Percentiles rank a stretch among this genome's conserved stretches.
These are phyloP conservation scores for Eurystomus gularis DNA, from an alignment of 2,113 vertebrate species.

Conservation along the genomic window DNA sequence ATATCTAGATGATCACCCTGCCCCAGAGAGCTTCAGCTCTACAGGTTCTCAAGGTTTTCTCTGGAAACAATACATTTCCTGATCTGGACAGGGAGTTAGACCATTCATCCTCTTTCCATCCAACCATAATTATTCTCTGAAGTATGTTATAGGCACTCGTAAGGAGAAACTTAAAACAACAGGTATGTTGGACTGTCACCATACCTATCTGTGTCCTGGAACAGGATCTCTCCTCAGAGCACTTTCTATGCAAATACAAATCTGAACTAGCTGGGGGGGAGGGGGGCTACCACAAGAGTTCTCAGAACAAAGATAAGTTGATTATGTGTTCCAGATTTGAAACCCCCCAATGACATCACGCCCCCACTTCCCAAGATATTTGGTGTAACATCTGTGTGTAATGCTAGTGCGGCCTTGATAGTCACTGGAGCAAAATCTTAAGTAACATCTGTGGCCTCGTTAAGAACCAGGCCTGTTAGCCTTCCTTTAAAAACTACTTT, in stretches of 20 bases:
- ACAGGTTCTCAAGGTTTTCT: background rate
- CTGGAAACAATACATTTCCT: background rate
- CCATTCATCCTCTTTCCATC: background rate
- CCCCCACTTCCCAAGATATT: conserved; percentile 64
- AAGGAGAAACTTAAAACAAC: conserved; percentile 14
- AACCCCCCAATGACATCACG: conserved; percentile 59
- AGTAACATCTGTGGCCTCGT: conserved; percentile 65
- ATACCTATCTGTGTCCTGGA: conserved; percentile 22
- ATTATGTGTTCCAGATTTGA: conserved; percentile 70
- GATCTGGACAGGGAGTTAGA: background rate
- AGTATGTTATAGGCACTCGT: background rate
- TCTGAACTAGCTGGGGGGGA: background rate
- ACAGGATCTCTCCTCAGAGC: conserved; percentile 48
- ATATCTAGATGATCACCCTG: background rate
- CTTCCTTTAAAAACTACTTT: conserved; percentile 53
- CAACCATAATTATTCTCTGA: background rate
- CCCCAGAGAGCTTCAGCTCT: background rate
- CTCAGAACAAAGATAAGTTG: conserved; percentile 66
- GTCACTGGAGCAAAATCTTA: conserved; percentile 60
- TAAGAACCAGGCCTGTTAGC: conserved; percentile 53
- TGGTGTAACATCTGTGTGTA: conserved; percentile 58
- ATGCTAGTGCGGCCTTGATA: conserved; percentile 59
- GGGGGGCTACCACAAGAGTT: background rate
- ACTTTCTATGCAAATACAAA: conserved; percentile 31
- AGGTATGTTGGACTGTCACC: conserved; percentile 34